Base-by-base conservation (phyloP, 2,113 vertebrate species). In the Plectropomus leopardus region DNA sequence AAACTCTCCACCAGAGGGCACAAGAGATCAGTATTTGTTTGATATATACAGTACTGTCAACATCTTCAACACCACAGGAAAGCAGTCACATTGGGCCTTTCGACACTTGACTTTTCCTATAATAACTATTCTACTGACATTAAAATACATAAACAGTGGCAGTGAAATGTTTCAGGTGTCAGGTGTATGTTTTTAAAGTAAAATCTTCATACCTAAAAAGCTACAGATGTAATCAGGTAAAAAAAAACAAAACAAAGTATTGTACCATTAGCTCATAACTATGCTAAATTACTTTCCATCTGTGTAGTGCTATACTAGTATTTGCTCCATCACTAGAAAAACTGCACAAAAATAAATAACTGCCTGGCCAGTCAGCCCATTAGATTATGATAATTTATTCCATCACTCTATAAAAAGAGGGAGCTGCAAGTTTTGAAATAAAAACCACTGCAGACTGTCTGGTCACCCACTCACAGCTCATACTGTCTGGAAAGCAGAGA, bases 1-100 rank as follows among this genome's bases (percentile, higher is more conserved):
- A 51, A 21, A 30, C 10, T 71, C 44, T 65, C 88, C 90, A 90
- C 78, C 51, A 90, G 88, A 73, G 83, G 85, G 66, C 68, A 30
- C n/a, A 44, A 67, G 45, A 81, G 50, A 64, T 55, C 24, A 28
- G 14, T 2, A 1, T 28, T 21, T 81, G 28, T 32, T 60, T 40
- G 0, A 30, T 51, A 54, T 15, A 32, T 17, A 17, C 0, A 19
- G 23, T 17, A 17, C 0, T 19, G 23, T 36, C 30, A 21, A 13
- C 34, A 36, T 59, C 14, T 51, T n/a, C 60, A 30, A 42, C 30
- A 51, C 40, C 26, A 60, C 30, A 50, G 14, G n/a, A 48, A 50
- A 21, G 61, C 60, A 66, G 7, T 61, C 9, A 19, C 44, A 59
- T 66, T 67, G 48, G 47, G 21, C 51, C 42, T 8, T 11, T 57